phyloP scores from a whole-genome alignment of 2,113 vertebrate genomes.

The Caranx melampygus region DNA sequence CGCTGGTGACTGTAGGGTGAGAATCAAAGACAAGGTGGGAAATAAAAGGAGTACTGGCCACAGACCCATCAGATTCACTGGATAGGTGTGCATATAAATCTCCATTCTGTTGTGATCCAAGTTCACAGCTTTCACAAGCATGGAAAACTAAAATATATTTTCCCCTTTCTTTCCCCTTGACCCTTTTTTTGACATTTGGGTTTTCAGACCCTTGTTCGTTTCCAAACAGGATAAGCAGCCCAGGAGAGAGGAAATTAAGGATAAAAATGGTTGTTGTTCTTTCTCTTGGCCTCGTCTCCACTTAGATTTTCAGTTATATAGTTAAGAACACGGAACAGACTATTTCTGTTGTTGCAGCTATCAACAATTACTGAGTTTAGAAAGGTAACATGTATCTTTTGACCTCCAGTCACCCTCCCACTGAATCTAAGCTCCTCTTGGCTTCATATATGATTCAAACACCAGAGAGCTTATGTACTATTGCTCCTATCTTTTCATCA shows the following conservation, averaged over 20 bases:
- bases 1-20: neutral
- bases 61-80: slow-evolving; percentile 44
- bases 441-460: neutral
- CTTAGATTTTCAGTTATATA: slow-evolving; percentile 35
- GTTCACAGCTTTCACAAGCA: slow-evolving; percentile 47
- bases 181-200: slow-evolving; percentile 33
- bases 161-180: slow-evolving; percentile 31
- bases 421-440: neutral
- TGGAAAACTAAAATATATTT: slow-evolving; percentile 9
- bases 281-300: slow-evolving; percentile 34
- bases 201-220: slow-evolving; percentile 41
- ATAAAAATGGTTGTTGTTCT: slow-evolving; percentile 54
- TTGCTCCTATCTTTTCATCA: neutral
- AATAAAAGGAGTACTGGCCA: slow-evolving; percentile 35
- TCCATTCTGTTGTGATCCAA: slow-evolving; percentile 19
- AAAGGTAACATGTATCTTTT: slow-evolving; percentile 18
- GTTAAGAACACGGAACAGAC: slow-evolving; percentile 9
- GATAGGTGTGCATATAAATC: slow-evolving; percentile 35
- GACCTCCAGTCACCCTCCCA: slow-evolving; percentile 1
- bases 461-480: neutral
- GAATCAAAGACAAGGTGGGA: slow-evolving; percentile 30
- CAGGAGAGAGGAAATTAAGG: slow-evolving; percentile 62
- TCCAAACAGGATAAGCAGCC: slow-evolving; percentile 64
- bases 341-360: slow-evolving; percentile 47
- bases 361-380: slow-evolving; percentile 25